phyloP scores from a whole-genome alignment of 2,797 vertebrate species.

The Rachycentron canadum region DNA sequence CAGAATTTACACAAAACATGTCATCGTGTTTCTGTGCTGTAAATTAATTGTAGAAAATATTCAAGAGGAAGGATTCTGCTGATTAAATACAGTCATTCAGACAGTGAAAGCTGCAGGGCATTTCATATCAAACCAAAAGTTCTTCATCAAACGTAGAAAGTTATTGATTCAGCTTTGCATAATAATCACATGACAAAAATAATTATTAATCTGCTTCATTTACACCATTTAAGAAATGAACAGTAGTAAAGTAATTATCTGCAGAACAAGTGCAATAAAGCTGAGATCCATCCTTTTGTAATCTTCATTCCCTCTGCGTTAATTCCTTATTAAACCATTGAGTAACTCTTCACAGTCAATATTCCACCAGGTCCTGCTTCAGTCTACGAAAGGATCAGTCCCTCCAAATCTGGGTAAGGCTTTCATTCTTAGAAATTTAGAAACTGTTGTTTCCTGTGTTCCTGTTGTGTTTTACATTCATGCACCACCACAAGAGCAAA shows the following conservation, averaged over 20 bases:
- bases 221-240: constrained; percentile 50
- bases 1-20: constrained; percentile 22
- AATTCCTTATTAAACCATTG: constrained; percentile 3
- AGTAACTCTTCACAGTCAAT: constrained; percentile 22
- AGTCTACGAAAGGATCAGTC: neutral
- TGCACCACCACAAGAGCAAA: neutral
- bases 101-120: constrained; percentile 27
- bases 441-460: neutral
- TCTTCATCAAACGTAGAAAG: constrained; percentile 42
- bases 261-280: constrained; percentile 73
- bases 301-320: constrained; percentile 12
- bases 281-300: constrained; percentile 14
- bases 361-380: neutral
- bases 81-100: constrained; percentile 41
- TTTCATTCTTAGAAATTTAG: neutral
- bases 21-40: constrained; percentile 16
- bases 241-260: constrained; percentile 46
- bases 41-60: constrained; percentile 43
- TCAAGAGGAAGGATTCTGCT: constrained; percentile 26
- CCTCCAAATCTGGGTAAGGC: neutral
- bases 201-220: constrained; percentile 59
- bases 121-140: constrained; percentile 46
- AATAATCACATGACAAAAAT: constrained; percentile 55
- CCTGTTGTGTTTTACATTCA: neutral
- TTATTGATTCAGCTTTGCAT: constrained; percentile 54